phyloP scores from a whole-genome alignment of 2,113 vertebrate genomes.

The Camelus dromedarius region DNA sequence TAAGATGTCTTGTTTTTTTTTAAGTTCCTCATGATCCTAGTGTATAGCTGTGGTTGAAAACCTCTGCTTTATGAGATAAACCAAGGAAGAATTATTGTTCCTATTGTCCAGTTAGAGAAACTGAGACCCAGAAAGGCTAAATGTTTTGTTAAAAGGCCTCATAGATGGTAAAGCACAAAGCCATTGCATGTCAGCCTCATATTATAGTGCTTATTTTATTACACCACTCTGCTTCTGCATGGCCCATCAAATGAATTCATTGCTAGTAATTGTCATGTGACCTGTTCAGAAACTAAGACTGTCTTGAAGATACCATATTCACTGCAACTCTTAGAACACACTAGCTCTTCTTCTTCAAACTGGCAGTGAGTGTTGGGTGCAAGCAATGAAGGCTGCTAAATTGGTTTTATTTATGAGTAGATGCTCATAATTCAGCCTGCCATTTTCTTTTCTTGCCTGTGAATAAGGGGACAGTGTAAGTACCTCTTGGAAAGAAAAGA shows the following conservation, averaged over 20 bases:
- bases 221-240: background rate
- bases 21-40: background rate
- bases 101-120: background rate
- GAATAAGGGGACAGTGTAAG: background rate
- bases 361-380: background rate
- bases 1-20: background rate
- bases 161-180: background rate
- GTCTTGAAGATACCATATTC: background rate
- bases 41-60: background rate
- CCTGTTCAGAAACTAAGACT: conserved; percentile 12
- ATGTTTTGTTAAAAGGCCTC: background rate
- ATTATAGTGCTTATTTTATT: no score
- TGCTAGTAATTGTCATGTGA: background rate
- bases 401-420: background rate
- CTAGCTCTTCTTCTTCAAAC: background rate
- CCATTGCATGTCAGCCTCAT: background rate
- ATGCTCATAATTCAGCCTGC: background rate
- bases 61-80: background rate
- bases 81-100: background rate
- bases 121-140: background rate
- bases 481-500: conserved; percentile 48
- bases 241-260: background rate
- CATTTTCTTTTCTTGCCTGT: background rate
- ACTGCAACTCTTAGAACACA: background rate
- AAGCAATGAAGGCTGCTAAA: background rate